Base-by-base conservation (phyloP, 2,113 vertebrate genomes). In the Anhinga rufa region DNA sequence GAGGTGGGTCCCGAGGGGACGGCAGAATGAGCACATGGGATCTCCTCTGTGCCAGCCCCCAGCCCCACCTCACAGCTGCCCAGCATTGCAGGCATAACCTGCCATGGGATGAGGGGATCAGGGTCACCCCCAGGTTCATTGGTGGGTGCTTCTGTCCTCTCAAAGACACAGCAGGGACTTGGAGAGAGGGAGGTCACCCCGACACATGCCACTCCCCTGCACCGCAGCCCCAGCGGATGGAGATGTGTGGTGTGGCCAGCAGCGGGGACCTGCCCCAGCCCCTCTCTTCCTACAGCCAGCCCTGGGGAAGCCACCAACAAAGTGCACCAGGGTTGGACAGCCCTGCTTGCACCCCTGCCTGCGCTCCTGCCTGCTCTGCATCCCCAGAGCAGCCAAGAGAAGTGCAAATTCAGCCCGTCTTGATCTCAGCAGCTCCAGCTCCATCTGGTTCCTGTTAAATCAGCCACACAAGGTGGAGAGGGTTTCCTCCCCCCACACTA, bases 401-500 rank as follows among this genome's bases (percentile, higher is more conserved):
- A 11, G 31, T 8, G 25, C 46, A 66, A 62, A 71, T 26, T 22
- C 82, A 36, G 24, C 86, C 65, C 9, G 0, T 44, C 55, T 77
- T 31, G 52, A 66, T 57, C 83, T 51, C 64, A 40, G 88, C 95
- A 77, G 81, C 72, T 90, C 92, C 93, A 76, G 77, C 82, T 46
- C 96, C 97, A 97, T 91, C 96, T 97, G 97, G 94, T 93, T 97
- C 94, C 71, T 68, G 92, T 97, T 95, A 95, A 44, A 89, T 80
- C 90, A 95, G 90, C 95, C 87, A 32, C 88, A 62, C 51, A n/a
- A 95, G 92, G 74, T 64, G 79, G 90, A 83, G 44, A 15, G 25
- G 64, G 81, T 46, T 78, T 52, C 72, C 74, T 68, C 9, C 81
- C 82, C 44, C 86, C 5, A 1, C 4, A 2, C 7, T 57, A 5